Percentiles rank a stretch among this genome's conserved stretches.
These are phyloP conservation scores for Astropecten irregularis DNA, from an alignment of 53 echinoderm and acorn worm species.

Conservation along the genomic window DNA sequence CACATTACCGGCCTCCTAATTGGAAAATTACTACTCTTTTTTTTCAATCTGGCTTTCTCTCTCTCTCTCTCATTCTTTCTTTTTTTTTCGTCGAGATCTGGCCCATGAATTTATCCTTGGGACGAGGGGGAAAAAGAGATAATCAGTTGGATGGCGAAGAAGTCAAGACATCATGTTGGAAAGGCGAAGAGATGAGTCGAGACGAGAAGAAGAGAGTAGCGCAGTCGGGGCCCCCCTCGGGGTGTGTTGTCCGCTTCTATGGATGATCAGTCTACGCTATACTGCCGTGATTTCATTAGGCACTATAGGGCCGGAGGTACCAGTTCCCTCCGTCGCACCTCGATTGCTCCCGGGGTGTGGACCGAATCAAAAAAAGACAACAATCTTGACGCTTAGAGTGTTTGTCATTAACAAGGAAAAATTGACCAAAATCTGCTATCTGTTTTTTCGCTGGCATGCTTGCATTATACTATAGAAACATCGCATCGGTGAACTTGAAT, in stretches of 20 bases:
- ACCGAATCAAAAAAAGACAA: too few species aligned
- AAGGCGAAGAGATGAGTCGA: too few species aligned
- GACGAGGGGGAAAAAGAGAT: conserved; percentile 24
- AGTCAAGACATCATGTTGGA: conserved; percentile 46
- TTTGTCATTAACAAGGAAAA: conserved; percentile 38
- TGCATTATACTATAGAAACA: too few species aligned
- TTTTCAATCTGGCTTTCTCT: neutral
- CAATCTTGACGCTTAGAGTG: neutral
- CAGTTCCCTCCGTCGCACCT: neutral
- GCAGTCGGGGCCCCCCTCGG: neutral
- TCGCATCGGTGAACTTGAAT: too few species aligned
- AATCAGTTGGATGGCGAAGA: conserved; percentile 43
- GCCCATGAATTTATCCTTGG: conserved; percentile 36
- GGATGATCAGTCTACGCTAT: neutral
- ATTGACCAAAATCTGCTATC: conserved; percentile 24
- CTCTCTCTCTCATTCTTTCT: neutral
- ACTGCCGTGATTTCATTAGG: conserved; percentile 38
- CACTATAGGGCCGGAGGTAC: neutral
- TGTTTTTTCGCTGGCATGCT: too few species aligned
- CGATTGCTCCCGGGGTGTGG: too few species aligned
- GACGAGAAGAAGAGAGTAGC: neutral
- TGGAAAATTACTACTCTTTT: conserved; percentile 49
- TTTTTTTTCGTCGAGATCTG: too few species aligned
- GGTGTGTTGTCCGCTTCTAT: conserved; percentile 8
- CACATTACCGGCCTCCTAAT: conserved; percentile 26